Evolutionary conservation across 1,140 invertebrate species (phyloP), one percentile per base, ranked within the genome.

Genomic region (Papilio polyxenes): DNA sequence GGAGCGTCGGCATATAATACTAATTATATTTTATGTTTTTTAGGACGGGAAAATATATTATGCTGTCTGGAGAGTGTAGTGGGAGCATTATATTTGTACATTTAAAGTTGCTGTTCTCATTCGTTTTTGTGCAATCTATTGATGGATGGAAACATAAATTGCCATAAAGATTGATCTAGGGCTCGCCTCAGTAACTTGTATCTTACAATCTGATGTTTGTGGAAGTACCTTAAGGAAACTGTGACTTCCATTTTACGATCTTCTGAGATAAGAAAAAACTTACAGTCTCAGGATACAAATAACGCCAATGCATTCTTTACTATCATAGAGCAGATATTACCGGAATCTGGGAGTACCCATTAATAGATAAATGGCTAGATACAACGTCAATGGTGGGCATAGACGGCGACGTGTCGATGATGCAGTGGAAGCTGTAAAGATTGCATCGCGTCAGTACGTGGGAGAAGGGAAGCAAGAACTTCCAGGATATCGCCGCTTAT

Each of bases 401-500:
- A 53, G 20, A 69, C 5, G 40, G 56, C 23, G 53, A 65, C 65
- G 65, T 49, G 40, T 23, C 17, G 56, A 80, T 80, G 10, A 69
- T 78, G 59, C 78, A 62, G 17, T 80, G 78, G 78, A 80, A 80
- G 78, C 40, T 37, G 59, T 80, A 69, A 80, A 80, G 78, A 80
- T 80, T 80, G 78, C 78, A 80, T 80, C 56, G 59, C 78, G 77
- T 62, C 77, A 79, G 53, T 79, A 79, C 77, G 77, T 79, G 77
- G 77, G 77, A 79, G 77, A 79, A 17, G 78, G 78, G 78, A 80
- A 80, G 59, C 78, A 20, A 59, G 62, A 40, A 40, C 78, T 48
- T 85, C 62, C 82, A 86, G 86, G 83, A 87, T 86, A 85, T 85
- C 37, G 80, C 62, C 82, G 82, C 81, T 85, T 86, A 85, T 88